phyloP scores from a whole-genome alignment of 35 echinoderm and acorn worm species.

The Ptychodera flava region DNA sequence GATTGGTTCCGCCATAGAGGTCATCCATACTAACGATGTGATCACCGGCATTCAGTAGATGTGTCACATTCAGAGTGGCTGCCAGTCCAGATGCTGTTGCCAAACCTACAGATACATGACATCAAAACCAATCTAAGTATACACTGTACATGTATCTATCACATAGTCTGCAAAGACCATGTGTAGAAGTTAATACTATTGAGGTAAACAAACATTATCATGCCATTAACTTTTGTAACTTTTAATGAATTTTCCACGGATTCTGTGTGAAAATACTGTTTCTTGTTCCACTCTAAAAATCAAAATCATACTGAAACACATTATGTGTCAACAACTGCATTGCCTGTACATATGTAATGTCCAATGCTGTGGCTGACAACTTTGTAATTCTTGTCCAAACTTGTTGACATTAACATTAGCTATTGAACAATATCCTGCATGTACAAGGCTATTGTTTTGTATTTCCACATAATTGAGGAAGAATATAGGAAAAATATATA shows the following conservation, averaged over 20 bases:
- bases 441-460: too few relatives aligned
- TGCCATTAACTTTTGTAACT: not conserved
- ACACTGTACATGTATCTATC: not conserved
- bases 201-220: not conserved
- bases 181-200: not conserved
- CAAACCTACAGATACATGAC: slow-evolving; percentile 26
- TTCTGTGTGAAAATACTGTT: not conserved
- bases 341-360: too few relatives aligned
- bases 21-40: slow-evolving; percentile 89
- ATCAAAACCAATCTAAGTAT: not conserved
- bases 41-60: slow-evolving; percentile 76
- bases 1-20: slow-evolving; percentile 90
- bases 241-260: not conserved
- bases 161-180: not conserved
- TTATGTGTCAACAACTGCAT: too few relatives aligned
- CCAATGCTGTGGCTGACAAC: too few relatives aligned
- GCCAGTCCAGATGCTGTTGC: slow-evolving; percentile 76
- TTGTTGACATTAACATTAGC: too few relatives aligned
- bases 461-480: too few relatives aligned
- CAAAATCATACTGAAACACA: too few relatives aligned
- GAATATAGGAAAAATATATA: too few relatives aligned
- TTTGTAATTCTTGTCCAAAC: too few relatives aligned
- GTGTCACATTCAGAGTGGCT: slow-evolving; percentile 67
- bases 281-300: not conserved
- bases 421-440: too few relatives aligned